A percentile compares a stretch with the other conserved stretches of the same genome.
These are phyloP conservation scores for Hyalella azteca DNA, from an alignment of 2,888 invertebrate species.

Conservation along the genomic window DNA sequence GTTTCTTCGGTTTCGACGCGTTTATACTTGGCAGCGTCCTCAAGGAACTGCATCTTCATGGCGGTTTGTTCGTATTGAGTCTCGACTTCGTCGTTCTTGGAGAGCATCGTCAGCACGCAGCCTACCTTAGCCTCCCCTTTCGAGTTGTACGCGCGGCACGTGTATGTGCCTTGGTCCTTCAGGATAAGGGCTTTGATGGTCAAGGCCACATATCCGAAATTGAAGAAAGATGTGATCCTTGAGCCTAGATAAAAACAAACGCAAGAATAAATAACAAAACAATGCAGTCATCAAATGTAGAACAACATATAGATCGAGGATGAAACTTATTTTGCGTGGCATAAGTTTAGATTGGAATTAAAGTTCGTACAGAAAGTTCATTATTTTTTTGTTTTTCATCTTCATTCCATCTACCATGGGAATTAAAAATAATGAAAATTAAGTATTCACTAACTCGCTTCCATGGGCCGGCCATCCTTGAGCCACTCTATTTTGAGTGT, in stretches of 20 bases:
- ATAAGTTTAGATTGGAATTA: too few relatives aligned
- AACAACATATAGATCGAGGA: neutral
- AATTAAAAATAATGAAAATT: too few relatives aligned
- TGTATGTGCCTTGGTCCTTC: constrained; percentile 88
- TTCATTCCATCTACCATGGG: too few relatives aligned
- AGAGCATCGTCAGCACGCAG: constrained; percentile 82
- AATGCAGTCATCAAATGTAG: neutral
- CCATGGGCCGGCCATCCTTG: constrained; percentile 86
- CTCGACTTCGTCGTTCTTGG: constrained; percentile 85
- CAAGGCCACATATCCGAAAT: constrained; percentile 92
- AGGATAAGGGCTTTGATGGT: constrained; percentile 89
- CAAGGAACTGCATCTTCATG: constrained; percentile 87
- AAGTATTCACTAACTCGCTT: constrained; percentile 76
- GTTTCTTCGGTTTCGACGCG: constrained; percentile 53
- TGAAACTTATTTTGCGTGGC: neutral
- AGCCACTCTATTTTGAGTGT: constrained; percentile 90
- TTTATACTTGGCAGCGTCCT: constrained; percentile 68
- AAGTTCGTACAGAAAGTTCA: too few relatives aligned
- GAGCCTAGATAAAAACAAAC: constrained; percentile 68
- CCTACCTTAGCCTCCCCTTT: constrained; percentile 83
- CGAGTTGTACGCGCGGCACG: constrained; percentile 85
- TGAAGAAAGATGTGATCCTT: constrained; percentile 89
- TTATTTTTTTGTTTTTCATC: too few relatives aligned
- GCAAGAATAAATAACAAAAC: neutral
- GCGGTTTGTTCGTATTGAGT: constrained; percentile 91